Base-by-base conservation (phyloP, 2,888 invertebrate genomes). In the Patella ulyssiponensis region DNA sequence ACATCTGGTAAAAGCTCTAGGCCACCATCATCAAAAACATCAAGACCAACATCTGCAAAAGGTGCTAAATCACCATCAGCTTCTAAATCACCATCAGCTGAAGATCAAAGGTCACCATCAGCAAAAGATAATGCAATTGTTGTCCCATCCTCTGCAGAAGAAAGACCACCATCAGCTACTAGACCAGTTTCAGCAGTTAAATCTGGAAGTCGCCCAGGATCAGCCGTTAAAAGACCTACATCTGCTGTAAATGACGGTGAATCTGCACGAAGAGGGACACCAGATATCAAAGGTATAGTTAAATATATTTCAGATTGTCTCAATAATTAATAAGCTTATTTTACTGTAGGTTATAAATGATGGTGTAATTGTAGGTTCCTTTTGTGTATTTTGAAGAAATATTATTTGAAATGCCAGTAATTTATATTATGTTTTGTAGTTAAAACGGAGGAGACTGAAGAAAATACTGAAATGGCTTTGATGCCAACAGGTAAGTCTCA, bases 81-180 rank as follows among this genome's bases (percentile, higher is more conserved):
- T 15, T 44, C 76, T n/a, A 73, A 77, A 27, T 51, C 33, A 23
- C 79, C 83, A 53, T 81, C 83, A n/a, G 75, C 77, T 23, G 69
- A 77, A 20, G 74, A 69, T 15, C 58, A 56, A 69, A 74, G 74
- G 51, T 78, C 78, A n/a, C 64, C 75, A 33, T 80, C 80, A 54
- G 75, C 75, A 54, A 44, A 3, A 56, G 70, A 75, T 56, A 77
- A 54, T 15, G 52, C 75, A 15, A 71, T 58, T 15, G 33, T 44
- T 33, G 74, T 56, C 74, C 11, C 23, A 12, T 23, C 64, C 12
- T 11, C 20, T 64, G 75, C 56, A 33, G 74, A 51, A 17, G 69
- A 69, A 33, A 78, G 83, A 69, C 85, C 85, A 56, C 73, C 77
- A 17, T 82, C 82, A 80, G 82, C 83, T 51, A 27, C 74, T 53